These are phyloP conservation scores for Perccottus glenii DNA, from an alignment of 2,113 vertebrate genomes.

Conservation along the genomic window DNA sequence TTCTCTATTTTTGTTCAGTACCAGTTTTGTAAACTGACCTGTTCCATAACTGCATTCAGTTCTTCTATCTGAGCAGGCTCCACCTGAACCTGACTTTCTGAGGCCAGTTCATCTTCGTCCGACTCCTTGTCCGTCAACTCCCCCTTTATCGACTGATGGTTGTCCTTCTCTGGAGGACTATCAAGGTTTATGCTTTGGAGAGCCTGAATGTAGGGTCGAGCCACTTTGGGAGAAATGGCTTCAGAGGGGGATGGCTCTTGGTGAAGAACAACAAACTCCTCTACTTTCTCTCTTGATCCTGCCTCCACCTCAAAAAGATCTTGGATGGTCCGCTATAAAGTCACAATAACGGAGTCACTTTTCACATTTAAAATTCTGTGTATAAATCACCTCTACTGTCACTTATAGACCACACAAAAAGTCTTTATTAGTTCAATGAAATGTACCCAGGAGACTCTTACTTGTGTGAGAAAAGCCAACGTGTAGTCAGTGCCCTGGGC, in stretches of 20 bases:
- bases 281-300: constrained; percentile 88
- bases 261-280: constrained; percentile 92
- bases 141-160: constrained; percentile 45
- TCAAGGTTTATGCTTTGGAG: constrained; percentile 88
- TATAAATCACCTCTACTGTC: too few relatives aligned
- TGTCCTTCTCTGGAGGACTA: constrained; percentile 24
- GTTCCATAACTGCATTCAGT: constrained; percentile 87
- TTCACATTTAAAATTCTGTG: too few relatives aligned
- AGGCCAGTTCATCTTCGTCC: constrained; percentile 56
- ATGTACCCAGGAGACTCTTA: constrained; percentile 46
- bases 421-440: background rate
- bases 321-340: constrained; percentile 88
- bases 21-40: constrained; percentile 77
- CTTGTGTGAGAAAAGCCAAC: constrained; percentile 92
- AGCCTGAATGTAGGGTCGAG: constrained; percentile 91
- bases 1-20: background rate
- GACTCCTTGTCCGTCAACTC: constrained; percentile 51
- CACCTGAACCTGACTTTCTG: constrained; percentile 59
- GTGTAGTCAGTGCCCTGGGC: constrained; percentile 93
- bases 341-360: background rate
- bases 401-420: background rate
- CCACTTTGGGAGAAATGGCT: constrained; percentile 89
- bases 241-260: constrained; percentile 90
- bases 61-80: constrained; percentile 86
- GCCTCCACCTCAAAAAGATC: constrained; percentile 94